These are phyloP conservation scores for Montipora sp. DNA, from an alignment of 64 coral and sea anemone species.

Conservation along the genomic window DNA sequence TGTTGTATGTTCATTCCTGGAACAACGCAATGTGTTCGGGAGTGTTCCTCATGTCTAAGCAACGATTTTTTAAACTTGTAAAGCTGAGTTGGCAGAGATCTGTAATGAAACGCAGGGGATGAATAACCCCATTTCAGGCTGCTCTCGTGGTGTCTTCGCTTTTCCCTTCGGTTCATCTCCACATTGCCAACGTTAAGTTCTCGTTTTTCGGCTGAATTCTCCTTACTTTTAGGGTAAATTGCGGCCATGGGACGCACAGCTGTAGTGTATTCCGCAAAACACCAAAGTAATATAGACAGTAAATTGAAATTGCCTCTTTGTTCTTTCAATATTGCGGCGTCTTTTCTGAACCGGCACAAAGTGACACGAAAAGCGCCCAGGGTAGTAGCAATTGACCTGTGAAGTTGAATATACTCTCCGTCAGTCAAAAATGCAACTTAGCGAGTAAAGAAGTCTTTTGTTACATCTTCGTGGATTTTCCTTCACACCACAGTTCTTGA, in stretches of 20 bases:
- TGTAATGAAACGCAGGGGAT: conserved; percentile 3
- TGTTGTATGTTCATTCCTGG: neutral
- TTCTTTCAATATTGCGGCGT: too few relatives aligned
- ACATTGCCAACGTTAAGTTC: neutral
- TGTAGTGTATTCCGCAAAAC: neutral
- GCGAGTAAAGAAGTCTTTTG: too few relatives aligned
- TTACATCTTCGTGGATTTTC: too few relatives aligned
- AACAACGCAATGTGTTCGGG: neutral
- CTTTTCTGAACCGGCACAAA: too few relatives aligned
- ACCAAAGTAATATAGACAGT: too few relatives aligned
- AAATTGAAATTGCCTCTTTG: too few relatives aligned
- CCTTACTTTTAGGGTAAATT: neutral
- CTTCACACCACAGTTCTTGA: too few relatives aligned
- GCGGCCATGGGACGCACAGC: conserved; percentile 2
- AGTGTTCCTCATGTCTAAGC: neutral
- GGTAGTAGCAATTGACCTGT: too few relatives aligned
- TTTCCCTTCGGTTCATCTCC: neutral
- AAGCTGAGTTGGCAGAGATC: conserved; percentile 6
- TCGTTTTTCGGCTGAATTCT: neutral
- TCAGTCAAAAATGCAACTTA: too few relatives aligned
- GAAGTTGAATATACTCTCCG: too few relatives aligned
- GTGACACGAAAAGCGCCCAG: too few relatives aligned
- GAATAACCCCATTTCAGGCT: conserved; percentile 10
- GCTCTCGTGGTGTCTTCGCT: neutral
- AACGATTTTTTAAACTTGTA: conserved; percentile 17